Conservation (phyloP, 1,140 invertebrate genomes). For the Tetramorium simillimum region DNA sequence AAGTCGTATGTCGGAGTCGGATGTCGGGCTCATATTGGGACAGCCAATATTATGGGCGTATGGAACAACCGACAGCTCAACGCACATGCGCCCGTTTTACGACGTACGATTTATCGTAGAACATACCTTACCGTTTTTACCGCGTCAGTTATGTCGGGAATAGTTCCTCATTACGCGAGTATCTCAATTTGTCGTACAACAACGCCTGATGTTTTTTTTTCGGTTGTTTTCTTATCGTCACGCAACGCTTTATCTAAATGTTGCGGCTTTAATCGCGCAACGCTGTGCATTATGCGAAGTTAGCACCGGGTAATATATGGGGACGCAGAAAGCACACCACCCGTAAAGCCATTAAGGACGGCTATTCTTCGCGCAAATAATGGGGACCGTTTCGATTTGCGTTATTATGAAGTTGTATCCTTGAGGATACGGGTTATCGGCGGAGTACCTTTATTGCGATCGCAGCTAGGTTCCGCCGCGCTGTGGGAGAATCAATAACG, state of each 20-base stretch:
- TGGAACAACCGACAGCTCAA: too few species aligned
- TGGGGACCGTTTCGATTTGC: slow-evolving; percentile 33
- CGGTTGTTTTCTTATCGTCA: neutral
- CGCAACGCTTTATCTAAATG: neutral
- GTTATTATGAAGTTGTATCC: slow-evolving; percentile 57
- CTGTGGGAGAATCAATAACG: slow-evolving; percentile 49
- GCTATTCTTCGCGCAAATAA: slow-evolving; percentile 50
- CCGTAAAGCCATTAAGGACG: slow-evolving; percentile 1
- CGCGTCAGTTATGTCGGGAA: neutral
- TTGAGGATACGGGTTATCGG: slow-evolving; percentile 39
- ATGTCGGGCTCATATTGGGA: too few species aligned
- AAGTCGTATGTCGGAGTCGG: too few species aligned
- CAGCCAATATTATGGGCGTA: too few species aligned
- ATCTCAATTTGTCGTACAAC: neutral
- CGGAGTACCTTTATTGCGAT: slow-evolving; percentile 43
- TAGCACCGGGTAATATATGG: slow-evolving; percentile 9
- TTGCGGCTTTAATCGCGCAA: slow-evolving; percentile 5
- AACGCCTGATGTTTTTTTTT: neutral
- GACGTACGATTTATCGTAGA: too few species aligned
- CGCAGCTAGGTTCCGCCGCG: neutral
- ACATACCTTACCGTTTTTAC: slow-evolving; percentile 1
- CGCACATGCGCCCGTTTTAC: too few species aligned
- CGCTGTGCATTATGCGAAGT: neutral
- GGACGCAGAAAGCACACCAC: slow-evolving; percentile 3
- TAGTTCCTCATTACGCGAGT: neutral